Percentiles rank a stretch among this genome's conserved stretches.
Conservation (phyloP, 1,140 invertebrate species). For the Zaprionus lachaisei region DNA sequence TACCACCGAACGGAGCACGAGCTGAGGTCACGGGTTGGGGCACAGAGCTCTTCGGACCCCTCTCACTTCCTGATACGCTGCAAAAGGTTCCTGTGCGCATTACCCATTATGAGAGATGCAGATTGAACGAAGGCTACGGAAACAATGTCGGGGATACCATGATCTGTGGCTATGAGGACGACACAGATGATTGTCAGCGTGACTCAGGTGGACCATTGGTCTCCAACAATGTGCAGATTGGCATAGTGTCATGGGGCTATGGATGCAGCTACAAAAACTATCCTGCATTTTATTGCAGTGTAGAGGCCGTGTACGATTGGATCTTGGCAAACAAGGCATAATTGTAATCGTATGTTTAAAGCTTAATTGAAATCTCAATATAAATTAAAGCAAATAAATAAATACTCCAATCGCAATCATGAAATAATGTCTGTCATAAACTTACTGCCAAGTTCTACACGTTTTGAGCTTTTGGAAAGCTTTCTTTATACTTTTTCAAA, state of each 20-base stretch:
- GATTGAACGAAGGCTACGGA: constrained; percentile 45
- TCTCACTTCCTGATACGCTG: constrained; percentile 21
- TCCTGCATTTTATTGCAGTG: constrained; percentile 88
- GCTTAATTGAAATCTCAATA: not conserved
- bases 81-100: constrained; percentile 35
- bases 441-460: not conserved
- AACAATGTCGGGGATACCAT: constrained; percentile 84
- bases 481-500: not conserved
- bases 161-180: constrained; percentile 85
- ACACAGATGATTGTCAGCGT: constrained; percentile 85
- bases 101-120: constrained; percentile 29
- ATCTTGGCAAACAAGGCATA: constrained; percentile 16
- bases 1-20: constrained; percentile 42
- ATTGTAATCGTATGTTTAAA: not conserved
- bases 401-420: not conserved
- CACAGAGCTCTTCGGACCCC: constrained; percentile 39
- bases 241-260: constrained; percentile 87
- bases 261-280: constrained; percentile 85
- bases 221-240: constrained; percentile 83
- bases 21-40: constrained; percentile 65
- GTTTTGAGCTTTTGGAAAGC: not conserved
- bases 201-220: constrained; percentile 84
- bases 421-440: not conserved
- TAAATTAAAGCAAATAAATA: not conserved
- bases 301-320: constrained; percentile 82